phyloP scores from a whole-genome alignment of 1,140 invertebrate species.

The Bombus huntii region DNA sequence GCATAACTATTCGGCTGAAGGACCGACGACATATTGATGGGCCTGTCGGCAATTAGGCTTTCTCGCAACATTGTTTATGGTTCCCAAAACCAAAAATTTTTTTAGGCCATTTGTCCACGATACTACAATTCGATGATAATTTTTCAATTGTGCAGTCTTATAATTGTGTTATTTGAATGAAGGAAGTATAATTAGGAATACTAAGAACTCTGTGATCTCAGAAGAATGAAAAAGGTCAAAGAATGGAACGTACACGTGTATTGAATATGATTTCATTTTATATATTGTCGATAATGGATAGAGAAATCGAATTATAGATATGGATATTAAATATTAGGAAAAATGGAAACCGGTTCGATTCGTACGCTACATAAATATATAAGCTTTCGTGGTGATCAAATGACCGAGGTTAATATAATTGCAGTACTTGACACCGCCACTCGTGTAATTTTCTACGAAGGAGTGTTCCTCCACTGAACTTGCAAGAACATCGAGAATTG shows the following conservation, averaged over 20 bases:
- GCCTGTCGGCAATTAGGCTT: too few species aligned
- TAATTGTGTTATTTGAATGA: background rate
- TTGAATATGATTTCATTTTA: background rate
- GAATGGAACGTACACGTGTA: background rate
- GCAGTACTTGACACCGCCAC: background rate
- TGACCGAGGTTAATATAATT: conserved; percentile 13
- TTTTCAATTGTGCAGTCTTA: too few species aligned
- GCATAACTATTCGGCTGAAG: too few species aligned
- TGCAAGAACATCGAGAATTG: background rate
- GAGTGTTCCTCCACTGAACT: background rate
- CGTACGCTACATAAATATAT: conserved; percentile 4
- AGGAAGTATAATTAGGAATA: conserved; percentile 1
- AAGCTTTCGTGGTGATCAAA: background rate
- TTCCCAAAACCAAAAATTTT: too few species aligned
- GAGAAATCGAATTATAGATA: background rate
- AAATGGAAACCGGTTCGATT: conserved; percentile 39
- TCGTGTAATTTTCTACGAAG: conserved; percentile 5
- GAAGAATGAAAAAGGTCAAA: background rate
- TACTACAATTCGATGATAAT: too few species aligned
- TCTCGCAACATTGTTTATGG: too few species aligned
- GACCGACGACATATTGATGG: too few species aligned
- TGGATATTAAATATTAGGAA: background rate
- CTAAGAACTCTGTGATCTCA: background rate
- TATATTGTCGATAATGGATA: background rate
- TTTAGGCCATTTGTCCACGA: too few species aligned